Conservation (phyloP, 2,888 invertebrate species). For the Micoletzkya japonica region DNA sequence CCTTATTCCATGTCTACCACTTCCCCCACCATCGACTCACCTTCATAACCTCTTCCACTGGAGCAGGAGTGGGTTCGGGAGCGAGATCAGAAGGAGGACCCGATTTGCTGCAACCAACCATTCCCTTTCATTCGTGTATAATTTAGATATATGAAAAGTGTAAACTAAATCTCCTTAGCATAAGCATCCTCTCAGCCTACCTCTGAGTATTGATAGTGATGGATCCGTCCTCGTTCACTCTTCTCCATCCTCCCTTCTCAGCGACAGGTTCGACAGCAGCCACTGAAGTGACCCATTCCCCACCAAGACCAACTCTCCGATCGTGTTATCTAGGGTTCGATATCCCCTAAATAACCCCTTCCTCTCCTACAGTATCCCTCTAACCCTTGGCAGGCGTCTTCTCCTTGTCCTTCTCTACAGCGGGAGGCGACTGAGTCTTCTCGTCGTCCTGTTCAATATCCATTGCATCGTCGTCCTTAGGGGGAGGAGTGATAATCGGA, state of each 20-base stretch:
- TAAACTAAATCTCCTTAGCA: neutral
- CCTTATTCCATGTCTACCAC: too few relatives aligned
- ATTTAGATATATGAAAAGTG: too few relatives aligned
- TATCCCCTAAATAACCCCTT: neutral
- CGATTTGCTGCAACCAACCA: neutral
- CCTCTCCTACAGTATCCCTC: slow-evolving; percentile 24
- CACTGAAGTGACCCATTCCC: neutral
- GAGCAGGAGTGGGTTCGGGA: slow-evolving; percentile 1
- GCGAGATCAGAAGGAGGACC: slow-evolving; percentile 19
- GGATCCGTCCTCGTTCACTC: neutral
- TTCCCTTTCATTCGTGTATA: too few relatives aligned
- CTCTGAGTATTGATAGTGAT: neutral
- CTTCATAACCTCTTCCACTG: slow-evolving; percentile 6
- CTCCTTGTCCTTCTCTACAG: neutral
- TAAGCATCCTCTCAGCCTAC: neutral
- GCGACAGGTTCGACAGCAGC: neutral
- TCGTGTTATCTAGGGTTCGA: neutral
- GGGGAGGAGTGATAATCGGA: neutral
- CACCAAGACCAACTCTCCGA: too few relatives aligned
- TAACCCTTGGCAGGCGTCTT: neutral
- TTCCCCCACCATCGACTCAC: too few relatives aligned
- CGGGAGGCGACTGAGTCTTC: neutral
- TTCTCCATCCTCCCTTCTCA: slow-evolving; percentile 27
- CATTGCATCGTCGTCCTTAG: slow-evolving; percentile 5
- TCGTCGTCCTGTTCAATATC: slow-evolving; percentile 18